A percentile compares a stretch with the other conserved stretches of the same genome.
Conservation (phyloP, 2,113 vertebrate species). For the Pleuronectes platessa region DNA sequence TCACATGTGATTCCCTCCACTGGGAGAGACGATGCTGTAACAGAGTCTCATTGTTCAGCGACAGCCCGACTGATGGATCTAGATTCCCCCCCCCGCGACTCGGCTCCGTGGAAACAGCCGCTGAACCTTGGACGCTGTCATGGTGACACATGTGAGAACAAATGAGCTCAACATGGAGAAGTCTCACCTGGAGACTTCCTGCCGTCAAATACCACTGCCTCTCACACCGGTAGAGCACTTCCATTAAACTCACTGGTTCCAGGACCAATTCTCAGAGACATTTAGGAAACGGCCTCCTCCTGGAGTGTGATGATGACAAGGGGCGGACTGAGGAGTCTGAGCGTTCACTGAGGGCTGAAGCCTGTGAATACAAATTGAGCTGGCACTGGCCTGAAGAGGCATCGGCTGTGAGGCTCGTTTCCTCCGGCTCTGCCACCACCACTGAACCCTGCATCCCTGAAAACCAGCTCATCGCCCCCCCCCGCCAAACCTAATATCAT, state of each 20-base stretch:
- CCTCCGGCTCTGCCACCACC: slow-evolving; percentile 15
- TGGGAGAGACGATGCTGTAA: no score
- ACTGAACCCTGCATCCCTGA: slow-evolving; percentile 2
- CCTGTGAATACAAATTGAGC: slow-evolving; percentile 22
- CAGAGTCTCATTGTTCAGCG: no score
- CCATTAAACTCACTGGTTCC: neutral
- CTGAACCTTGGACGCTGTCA: no score
- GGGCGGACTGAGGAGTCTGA: neutral
- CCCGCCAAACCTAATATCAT: slow-evolving; percentile 40
- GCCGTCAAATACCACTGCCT: neutral
- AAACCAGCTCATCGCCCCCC: slow-evolving; percentile 22
- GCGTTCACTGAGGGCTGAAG: neutral
- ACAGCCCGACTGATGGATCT: no score
- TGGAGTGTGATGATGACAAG: neutral
- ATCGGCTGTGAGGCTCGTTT: slow-evolving; percentile 22
- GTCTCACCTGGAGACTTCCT: neutral
- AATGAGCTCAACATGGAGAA: neutral
- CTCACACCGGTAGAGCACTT: neutral
- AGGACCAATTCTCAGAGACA: no score
- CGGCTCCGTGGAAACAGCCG: no score
- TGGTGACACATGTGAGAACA: neutral
- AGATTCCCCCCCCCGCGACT: no score
- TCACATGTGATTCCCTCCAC: no score
- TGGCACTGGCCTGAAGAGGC: slow-evolving; percentile 21
- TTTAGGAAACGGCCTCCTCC: no score